Base-by-base conservation (phyloP, 2,888 invertebrate genomes). In the Noctua janthina region DNA sequence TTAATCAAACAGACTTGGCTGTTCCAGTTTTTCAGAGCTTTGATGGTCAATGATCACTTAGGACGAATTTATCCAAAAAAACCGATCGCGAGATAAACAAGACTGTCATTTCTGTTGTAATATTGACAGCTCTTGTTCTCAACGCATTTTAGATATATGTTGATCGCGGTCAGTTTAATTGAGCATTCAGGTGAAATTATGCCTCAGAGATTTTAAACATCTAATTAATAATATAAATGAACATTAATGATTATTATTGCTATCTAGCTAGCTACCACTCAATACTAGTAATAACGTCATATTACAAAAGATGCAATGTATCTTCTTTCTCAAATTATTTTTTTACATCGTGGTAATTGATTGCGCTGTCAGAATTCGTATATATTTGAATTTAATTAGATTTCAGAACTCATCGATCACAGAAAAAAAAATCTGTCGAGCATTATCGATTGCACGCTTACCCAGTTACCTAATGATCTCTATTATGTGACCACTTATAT, bases 401-500 rank as follows among this genome's bases (percentile, higher is more conserved):
- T 72, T 51, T 64, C n/a, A 62, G 15, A 70, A 82, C 35, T 23
- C 11, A 79, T 80, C 66, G 35, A 59, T 83, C 73, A 83, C 67
- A 17, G 59, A 64, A 70, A 62, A 66, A 72, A 35, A 23, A 66
- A 72, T 39, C 72, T 54, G 20, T 62, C 43, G 15, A 29, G 46
- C 54, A 20, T 29, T 74, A 81, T 67, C 51, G 29, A 39, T 76
- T 29, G 54, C 46, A 67, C 17, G 29, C 46, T 74, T 56, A 73
- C 66, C 43, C 39, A 73, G 64, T 83, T 85, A 81, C 76, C 74
- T 70, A 86, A 82, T 76, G 56, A 74, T 71, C n/a, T 74, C 20
- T 62, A 75, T 70, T 81, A 81, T 73, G 51, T 75, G 72, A 59
- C 20, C 46, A n/a, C 4, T 73, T 85, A 83, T 76, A 51, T 73